Evolutionary conservation across 53 echinoderm and acorn worm species (phyloP).

Genomic region (Apostichopus leukothele): DNA sequence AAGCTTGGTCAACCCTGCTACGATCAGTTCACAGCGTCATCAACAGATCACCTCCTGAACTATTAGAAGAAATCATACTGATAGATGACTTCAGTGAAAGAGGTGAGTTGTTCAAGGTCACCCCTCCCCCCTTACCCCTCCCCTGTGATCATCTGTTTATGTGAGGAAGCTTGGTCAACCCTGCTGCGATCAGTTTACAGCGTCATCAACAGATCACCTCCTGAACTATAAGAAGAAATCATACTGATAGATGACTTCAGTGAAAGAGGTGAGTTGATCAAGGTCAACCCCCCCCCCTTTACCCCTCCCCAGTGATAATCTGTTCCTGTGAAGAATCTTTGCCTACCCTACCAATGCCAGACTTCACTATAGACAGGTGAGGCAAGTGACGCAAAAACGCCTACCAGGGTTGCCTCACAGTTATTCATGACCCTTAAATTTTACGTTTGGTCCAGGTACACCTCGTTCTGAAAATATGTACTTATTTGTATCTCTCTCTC

Average conservation of each 20-base stretch:
- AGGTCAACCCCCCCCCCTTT: no score
- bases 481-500: no score
- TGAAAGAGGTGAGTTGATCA: not conserved
- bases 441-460: no score
- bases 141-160: slow-evolving; percentile 88
- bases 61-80: slow-evolving; percentile 75
- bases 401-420: no score
- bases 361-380: no score
- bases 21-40: slow-evolving; percentile 93
- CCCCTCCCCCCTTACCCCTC: not conserved
- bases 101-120: slow-evolving; percentile 52
- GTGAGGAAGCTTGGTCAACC: slow-evolving; percentile 94
- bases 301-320: slow-evolving; percentile 66
- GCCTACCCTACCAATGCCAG: slow-evolving; percentile 59
- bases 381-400: no score
- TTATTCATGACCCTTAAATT: no score
- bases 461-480: no score
- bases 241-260: no score
- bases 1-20: slow-evolving; percentile 90
- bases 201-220: not conserved
- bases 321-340: slow-evolving; percentile 97
- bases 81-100: slow-evolving; percentile 95
- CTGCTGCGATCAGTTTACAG: slow-evolving; percentile 87
- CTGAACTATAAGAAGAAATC: no score
- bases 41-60: slow-evolving; percentile 92